Evolutionary conservation across 30 jellyfish, hydroid and myxozoan species (phyloP), one percentile per base, ranked within the genome.

Genomic region (Hydractinia symbiolongicarpus): DNA sequence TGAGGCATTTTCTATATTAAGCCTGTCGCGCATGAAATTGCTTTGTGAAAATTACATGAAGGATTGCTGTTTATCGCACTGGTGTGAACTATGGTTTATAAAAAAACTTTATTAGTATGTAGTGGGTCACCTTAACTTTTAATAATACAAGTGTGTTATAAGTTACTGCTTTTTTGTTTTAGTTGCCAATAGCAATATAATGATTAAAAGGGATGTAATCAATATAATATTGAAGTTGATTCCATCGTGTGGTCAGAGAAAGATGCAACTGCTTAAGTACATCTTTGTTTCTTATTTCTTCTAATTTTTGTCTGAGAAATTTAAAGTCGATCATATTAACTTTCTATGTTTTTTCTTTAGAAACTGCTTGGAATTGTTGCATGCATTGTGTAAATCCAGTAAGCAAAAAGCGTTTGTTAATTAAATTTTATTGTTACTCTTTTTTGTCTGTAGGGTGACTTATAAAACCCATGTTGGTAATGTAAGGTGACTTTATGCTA

Each of bases 121-220:
- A 30, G 4, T 50, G 11, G 20, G 78, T 67, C 51, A 67, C n/a
- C 51, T 20, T 1, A 53, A 19, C 7, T 71, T 30, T 71, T 20
- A 8, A 1, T 19, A 5, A 60, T 71, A 4, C 7, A 50, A 67
- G 19, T 11, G 69, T 58, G 17, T 16, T 58, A 13, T 16, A 0
- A 11, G 19, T 49, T 8, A n/a, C 50, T 75, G 8, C 21, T 20
- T 55, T 62, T 67, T 20, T 44, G 15, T 73, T 73, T 1, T 54
- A 91, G 98, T 91, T 73, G 96, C 82, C 5, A 91, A 86, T 77
- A 83, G 96, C 80, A 71, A 54, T 61, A 77, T 82, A 14, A 86
- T 91, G 98, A 91, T 86, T 52, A 86, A 83, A 79, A 96, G 89
- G 20, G 95, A 93, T n/a, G 96, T 89, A 5, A 73, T 86, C 51